These are phyloP conservation scores for Astatotilapia flaviijosephi DNA, from an alignment of 2,113 vertebrate genomes.

Conservation along the genomic window DNA sequence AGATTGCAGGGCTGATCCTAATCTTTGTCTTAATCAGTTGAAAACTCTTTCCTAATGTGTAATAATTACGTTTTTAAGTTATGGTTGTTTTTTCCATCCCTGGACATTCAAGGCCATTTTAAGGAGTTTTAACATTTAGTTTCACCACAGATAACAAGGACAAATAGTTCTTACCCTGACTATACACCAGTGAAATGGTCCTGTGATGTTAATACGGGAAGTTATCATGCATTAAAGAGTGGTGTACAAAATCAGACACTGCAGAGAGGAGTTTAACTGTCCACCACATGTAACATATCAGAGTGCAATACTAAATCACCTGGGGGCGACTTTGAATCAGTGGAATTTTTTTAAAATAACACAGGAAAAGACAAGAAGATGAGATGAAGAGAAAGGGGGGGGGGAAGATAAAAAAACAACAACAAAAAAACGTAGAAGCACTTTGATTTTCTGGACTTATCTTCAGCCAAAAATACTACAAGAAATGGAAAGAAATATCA, in stretches of 20 bases:
- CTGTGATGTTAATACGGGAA: neutral
- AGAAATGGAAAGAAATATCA: neutral
- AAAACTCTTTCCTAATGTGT: neutral
- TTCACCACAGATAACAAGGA: fast-evolving
- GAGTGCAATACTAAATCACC: neutral
- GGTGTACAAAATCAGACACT: neutral
- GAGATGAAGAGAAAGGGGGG: neutral
- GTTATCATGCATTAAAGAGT: fast-evolving
- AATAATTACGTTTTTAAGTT: neutral
- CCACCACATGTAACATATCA: neutral
- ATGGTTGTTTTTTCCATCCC: neutral
- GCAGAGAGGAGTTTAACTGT: neutral
- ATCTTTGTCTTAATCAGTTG: neutral
- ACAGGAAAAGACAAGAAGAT: neutral
- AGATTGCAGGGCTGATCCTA: neutral
- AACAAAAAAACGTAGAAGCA: fast-evolving
- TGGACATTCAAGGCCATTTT: neutral
- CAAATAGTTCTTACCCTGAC: neutral
- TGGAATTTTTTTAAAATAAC: neutral
- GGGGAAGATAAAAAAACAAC: neutral
- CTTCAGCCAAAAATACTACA: neutral
- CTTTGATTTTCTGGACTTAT: neutral
- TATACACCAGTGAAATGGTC: neutral
- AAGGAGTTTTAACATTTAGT: neutral
- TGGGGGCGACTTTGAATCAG: neutral